Percentiles rank a stretch among this genome's conserved stretches.
These are phyloP conservation scores for Andrena praecox DNA, from an alignment of 2,888 invertebrate species.

Conservation along the genomic window DNA sequence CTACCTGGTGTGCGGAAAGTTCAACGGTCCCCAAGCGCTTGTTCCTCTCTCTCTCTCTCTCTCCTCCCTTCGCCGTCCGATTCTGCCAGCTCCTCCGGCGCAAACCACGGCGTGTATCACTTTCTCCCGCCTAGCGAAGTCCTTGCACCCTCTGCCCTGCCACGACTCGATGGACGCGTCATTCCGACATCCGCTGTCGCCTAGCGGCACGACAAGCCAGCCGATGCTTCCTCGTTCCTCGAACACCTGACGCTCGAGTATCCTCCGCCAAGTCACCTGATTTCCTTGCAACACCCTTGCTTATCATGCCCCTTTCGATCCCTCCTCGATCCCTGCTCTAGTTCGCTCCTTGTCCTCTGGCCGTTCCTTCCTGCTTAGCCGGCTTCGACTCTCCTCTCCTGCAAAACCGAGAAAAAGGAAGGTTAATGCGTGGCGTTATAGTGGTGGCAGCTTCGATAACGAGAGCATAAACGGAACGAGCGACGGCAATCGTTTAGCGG, in stretches of 20 bases:
- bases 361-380: constrained; percentile 25
- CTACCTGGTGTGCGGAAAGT: constrained; percentile 1
- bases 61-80: constrained; percentile 6
- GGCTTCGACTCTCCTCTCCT: constrained; percentile 54
- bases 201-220: constrained; percentile 43
- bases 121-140: constrained; percentile 63
- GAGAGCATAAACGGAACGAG: constrained; percentile 38
- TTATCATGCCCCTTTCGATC: constrained; percentile 75
- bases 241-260: constrained; percentile 17
- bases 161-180: constrained; percentile 72
- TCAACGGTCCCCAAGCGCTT: neutral
- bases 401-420: constrained; percentile 27
- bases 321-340: neutral
- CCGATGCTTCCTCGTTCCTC: constrained; percentile 42
- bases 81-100: constrained; percentile 22
- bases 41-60: neutral
- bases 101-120: constrained; percentile 63
- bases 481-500: neutral
- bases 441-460: neutral
- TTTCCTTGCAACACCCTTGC: constrained; percentile 58
- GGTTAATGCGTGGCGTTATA: constrained; percentile 30
- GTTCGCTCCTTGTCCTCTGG: neutral
- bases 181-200: constrained; percentile 72
- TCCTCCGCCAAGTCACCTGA: constrained; percentile 62
- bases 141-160: constrained; percentile 66